These are phyloP conservation scores for Gymnogyps californianus DNA, from an alignment of 2,113 vertebrate species.

Conservation along the genomic window DNA sequence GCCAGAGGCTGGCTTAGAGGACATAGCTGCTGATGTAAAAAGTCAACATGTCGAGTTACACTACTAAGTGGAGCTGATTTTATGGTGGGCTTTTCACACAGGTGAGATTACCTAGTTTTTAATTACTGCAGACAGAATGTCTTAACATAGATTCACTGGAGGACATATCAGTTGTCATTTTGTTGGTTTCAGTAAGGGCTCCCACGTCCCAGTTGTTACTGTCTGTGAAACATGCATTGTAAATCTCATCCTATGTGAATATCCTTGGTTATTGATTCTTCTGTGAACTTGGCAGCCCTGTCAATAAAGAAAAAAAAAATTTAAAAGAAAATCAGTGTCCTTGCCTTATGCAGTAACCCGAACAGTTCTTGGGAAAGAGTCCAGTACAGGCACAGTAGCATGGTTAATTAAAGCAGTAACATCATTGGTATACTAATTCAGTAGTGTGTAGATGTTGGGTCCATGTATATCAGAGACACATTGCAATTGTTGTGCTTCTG, in stretches of 20 bases:
- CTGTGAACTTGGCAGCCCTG: constrained; percentile 44
- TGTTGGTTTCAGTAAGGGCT: constrained; percentile 55
- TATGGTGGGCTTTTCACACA: constrained; percentile 39
- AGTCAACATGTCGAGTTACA: constrained; percentile 34
- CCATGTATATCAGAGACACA: background rate
- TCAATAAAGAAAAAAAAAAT: constrained; percentile 26
- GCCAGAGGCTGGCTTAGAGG: constrained; percentile 30
- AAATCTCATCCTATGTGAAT: constrained; percentile 44
- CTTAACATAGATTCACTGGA: constrained; percentile 47
- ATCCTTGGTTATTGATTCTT: constrained; percentile 48
- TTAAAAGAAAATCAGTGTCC: constrained; percentile 38
- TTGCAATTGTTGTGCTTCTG: background rate
- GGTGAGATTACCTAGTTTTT: constrained; percentile 55
- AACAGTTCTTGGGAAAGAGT: constrained; percentile 34
- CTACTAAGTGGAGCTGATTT: constrained; percentile 49
- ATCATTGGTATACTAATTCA: constrained; percentile 43
- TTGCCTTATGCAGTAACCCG: constrained; percentile 2
- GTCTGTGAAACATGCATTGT: constrained; percentile 35
- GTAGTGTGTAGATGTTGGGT: constrained; percentile 28
- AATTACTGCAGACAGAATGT: constrained; percentile 48
- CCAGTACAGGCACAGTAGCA: background rate
- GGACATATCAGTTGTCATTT: constrained; percentile 59
- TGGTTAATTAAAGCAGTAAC: constrained; percentile 55
- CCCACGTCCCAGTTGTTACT: constrained; percentile 40
- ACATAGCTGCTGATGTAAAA: constrained; percentile 21